A percentile compares a stretch with the other conserved stretches of the same genome.
phyloP scores from a whole-genome alignment of 1,140 invertebrate genomes.

The Danaus plexippus region DNA sequence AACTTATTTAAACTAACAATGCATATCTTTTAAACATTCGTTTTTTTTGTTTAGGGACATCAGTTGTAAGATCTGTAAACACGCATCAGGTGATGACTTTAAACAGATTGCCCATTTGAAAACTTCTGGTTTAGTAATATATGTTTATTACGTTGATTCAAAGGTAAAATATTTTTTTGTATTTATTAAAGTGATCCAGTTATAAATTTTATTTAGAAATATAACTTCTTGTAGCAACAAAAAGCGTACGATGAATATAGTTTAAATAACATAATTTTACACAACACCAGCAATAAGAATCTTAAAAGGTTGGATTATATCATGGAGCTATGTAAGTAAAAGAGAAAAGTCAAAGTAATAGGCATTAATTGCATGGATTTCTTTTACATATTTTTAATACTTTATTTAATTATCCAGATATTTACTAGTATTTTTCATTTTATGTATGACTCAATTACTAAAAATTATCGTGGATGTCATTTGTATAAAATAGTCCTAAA shows the following conservation, averaged over 20 bases:
- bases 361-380: not conserved
- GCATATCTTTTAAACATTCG: not conserved
- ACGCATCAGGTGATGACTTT: slow-evolving; percentile 14
- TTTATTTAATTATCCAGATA: not conserved
- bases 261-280: slow-evolving; percentile 17
- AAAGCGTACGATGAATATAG: not conserved
- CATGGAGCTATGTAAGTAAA: slow-evolving; percentile 26
- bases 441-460: too few species aligned
- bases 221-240: slow-evolving; percentile 2
- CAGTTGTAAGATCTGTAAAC: slow-evolving; percentile 22
- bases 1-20: too few species aligned
- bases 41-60: slow-evolving; percentile 12
- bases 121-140: slow-evolving; percentile 25
- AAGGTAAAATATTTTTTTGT: not conserved
- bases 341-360: not conserved
- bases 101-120: slow-evolving; percentile 20
- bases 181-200: too few species aligned
- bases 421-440: too few species aligned
- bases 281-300: slow-evolving; percentile 19
- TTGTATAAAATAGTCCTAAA: too few species aligned
- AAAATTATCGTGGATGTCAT: too few species aligned
- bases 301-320: slow-evolving; percentile 24
- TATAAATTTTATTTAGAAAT: not conserved
- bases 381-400: slow-evolving; percentile 1
- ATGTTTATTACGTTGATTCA: slow-evolving; percentile 16